Evolutionary conservation across 2,797 vertebrate genomes (phyloP).

Genomic region (Eulemur albifrons): DNA sequence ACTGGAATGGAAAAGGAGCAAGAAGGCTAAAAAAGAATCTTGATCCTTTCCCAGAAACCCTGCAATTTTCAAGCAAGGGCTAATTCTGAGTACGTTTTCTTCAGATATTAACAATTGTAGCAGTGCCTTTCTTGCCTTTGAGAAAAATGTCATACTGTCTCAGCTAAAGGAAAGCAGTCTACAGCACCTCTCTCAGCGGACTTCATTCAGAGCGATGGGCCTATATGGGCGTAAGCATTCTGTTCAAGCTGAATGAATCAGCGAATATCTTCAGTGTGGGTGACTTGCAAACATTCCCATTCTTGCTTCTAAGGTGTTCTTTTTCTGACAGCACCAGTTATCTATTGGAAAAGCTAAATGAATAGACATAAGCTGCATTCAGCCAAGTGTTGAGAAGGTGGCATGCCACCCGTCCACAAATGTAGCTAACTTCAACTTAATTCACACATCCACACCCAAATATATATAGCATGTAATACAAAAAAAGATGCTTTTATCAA

Average conservation of each 20-base stretch:
- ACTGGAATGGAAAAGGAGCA: background rate
- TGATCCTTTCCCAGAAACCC: background rate
- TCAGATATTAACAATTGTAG: background rate
- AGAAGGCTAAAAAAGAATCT: background rate
- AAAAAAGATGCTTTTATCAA: background rate
- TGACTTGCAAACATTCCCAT: background rate
- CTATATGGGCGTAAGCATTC: background rate
- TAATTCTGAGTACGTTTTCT: background rate
- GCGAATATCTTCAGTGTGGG: background rate
- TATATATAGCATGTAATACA: background rate
- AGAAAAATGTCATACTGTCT: background rate
- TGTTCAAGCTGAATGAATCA: background rate
- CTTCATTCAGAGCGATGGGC: background rate
- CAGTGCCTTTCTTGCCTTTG: background rate
- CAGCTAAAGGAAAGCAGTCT: background rate
- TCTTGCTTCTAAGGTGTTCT: background rate
- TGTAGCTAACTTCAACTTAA: background rate
- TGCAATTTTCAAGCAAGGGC: background rate
- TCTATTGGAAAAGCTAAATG: background rate
- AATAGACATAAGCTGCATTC: background rate
- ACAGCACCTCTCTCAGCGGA: background rate
- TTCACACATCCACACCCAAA: background rate
- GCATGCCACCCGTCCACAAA: background rate
- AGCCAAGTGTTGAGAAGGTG: background rate
- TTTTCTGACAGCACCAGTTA: background rate